These are phyloP conservation scores for Leptothorax acervorum DNA, from an alignment of 2,888 invertebrate species.

Conservation along the genomic window DNA sequence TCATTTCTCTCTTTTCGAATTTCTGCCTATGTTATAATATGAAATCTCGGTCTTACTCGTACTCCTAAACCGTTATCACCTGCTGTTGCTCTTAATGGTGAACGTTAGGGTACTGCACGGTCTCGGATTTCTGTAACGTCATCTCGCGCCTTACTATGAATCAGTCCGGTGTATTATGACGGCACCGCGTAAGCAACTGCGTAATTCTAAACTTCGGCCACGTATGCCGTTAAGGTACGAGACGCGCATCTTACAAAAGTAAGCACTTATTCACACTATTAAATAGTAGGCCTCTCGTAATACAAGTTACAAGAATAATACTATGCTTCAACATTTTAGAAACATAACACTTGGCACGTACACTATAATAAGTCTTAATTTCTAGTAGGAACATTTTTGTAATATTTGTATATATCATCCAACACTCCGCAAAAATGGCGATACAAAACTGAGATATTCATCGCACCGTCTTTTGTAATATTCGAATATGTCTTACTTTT, in stretches of 20 bases:
- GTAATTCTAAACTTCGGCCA: slow-evolving; percentile 35
- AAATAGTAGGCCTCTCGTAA: slow-evolving; percentile 3
- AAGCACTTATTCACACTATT: slow-evolving; percentile 21
- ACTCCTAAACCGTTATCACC: slow-evolving; percentile 55
- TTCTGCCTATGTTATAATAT: background rate
- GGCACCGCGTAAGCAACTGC: slow-evolving; percentile 4
- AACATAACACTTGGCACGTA: slow-evolving; percentile 12
- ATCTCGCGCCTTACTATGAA: slow-evolving; percentile 63
- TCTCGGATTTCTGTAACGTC: slow-evolving; percentile 65
- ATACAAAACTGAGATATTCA: slow-evolving; percentile 31
- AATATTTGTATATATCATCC: slow-evolving; percentile 14
- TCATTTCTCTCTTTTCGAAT: background rate
- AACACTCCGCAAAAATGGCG: background rate
- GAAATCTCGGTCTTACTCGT: slow-evolving; percentile 9
- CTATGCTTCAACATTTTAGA: background rate
- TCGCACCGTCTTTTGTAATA: background rate
- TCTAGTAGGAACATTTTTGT: slow-evolving; percentile 56
- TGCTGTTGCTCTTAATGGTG: slow-evolving; percentile 59
- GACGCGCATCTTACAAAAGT: slow-evolving; percentile 15
- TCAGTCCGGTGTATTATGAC: slow-evolving; percentile 49
- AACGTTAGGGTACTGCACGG: slow-evolving; percentile 25
- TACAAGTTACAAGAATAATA: slow-evolving; percentile 9
- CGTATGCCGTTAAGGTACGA: slow-evolving; percentile 2
- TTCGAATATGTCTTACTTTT: background rate
- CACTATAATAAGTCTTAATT: slow-evolving; percentile 37